Base-by-base conservation (phyloP, 1,140 invertebrate genomes). In the Rhyzopertha dominica region DNA sequence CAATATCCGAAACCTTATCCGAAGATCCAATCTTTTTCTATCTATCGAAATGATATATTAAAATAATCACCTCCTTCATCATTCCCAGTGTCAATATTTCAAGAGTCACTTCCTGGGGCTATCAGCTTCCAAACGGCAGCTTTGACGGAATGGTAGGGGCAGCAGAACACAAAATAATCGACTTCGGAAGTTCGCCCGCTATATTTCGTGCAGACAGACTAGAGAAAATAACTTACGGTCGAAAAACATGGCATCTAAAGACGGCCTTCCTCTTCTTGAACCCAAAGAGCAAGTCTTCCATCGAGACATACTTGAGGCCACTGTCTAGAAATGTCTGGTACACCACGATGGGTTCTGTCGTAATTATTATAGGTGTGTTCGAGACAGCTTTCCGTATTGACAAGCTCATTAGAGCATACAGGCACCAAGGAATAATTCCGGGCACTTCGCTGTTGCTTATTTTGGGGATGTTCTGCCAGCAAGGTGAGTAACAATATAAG, bases 81-180 rank as follows among this genome's bases (percentile, higher is more conserved):
- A n/a, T n/a, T n/a, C n/a, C n/a, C n/a, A n/a, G n/a, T n/a, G n/a
- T n/a, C n/a, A n/a, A n/a, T n/a, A n/a, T n/a, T n/a, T n/a, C n/a
- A n/a, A n/a, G n/a, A n/a, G n/a, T n/a, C n/a, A n/a, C n/a, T 37
- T 78, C 79, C 4, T 84, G 80, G 80, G 81, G 82, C 4, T 81
- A 81, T 54, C 25, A 39, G 23, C 38, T 71, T 19, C 65, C 72
- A 16, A 79, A 83, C 62, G 79, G 79, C 1, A 71, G 71, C 10
- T 81, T 77, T 47, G 80, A 81, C 51, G 81, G 81, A 3, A 75
- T 83, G 65, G 72, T 84, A n/a, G 78, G 79, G 1, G 70, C 73
- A 1, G 66, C 84, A 43, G 66, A 76, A 34, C 62, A 70, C 12
- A 73, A 71, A 10, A 61, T 73, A 34, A 71, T 76, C 2, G 81